phyloP scores from a whole-genome alignment of 2,113 vertebrate genomes.

The Nyctereutes procyonoides region DNA sequence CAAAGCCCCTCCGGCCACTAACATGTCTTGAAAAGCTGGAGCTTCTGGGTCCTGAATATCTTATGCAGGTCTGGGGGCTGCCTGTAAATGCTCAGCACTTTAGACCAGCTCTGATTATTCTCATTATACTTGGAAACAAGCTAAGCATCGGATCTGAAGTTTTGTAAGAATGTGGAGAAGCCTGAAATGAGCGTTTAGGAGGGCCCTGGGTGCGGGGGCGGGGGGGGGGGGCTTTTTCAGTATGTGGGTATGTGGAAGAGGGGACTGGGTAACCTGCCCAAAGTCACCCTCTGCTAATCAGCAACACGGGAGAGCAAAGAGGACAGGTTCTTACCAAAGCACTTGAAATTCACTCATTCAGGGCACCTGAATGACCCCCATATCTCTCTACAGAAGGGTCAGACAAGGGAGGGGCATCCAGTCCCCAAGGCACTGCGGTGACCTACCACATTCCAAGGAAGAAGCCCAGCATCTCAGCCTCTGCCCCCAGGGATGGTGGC shows the following conservation, averaged over 20 bases:
- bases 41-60: too few species aligned
- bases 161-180: accelerated
- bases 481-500: neutral
- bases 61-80: neutral
- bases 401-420: neutral
- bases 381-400: neutral
- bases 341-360: neutral
- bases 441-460: neutral
- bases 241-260: neutral
- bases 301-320: neutral
- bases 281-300: neutral
- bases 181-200: neutral
- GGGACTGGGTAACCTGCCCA: neutral
- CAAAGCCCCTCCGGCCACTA: accelerated
- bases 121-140: neutral
- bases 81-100: accelerated
- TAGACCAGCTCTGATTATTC: neutral
- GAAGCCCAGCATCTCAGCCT: neutral
- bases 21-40: neutral
- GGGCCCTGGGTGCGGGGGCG: too few species aligned
- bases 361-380: neutral
- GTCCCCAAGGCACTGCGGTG: accelerated
- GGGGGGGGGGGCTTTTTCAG: neutral
- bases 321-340: neutral
- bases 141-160: accelerated